Base-by-base conservation (phyloP, 2,797 vertebrate species). In the Cuculus canorus region DNA sequence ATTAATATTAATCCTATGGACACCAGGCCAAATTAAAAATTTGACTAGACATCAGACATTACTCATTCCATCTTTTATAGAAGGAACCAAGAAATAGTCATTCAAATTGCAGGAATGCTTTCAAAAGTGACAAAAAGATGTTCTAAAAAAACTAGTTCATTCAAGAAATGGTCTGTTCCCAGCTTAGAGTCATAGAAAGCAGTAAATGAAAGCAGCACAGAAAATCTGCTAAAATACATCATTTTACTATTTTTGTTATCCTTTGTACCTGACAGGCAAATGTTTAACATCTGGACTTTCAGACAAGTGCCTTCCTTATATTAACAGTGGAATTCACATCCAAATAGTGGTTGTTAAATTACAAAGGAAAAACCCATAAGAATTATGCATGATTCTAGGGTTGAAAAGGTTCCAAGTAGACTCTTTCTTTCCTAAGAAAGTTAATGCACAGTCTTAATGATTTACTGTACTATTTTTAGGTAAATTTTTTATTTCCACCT, bases 241-340 rank as follows among this genome's bases (percentile, higher is more conserved):
- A 57, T 52, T 93, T 75, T 86, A 66, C 79, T 82, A 37, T 56
- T 93, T 81, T 82, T 82, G 18, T 72, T 47, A 91, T 59, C 35
- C 11, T 77, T 68, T 37, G 16, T 63, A 69, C 22, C 73, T 79
- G 30, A 68, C 11, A 64, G 19, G 8, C 8, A 35, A 39, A 56
- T 33, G 17, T 13, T 56, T 37, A 69, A 76, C 57, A 90, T 33
- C 73, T 95, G 88, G 92, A 94, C 91, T 96, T 94, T 93, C 48
- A 76, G 64, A 83, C 32, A 83, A 94, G 33, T 54, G 14, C 25
- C 54, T 73, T 92, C 82, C 19, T 94, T 86, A n/a, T 54, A 27
- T 41, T 87, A 90, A 69, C 23, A 77, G n/a, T 65, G 68, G 33
- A 92, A 92, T 73, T 92, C 53, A 65, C 5, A 54, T 71, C 72